Percentiles rank a stretch among this genome's conserved stretches.
Conservation (phyloP, 2,797 vertebrate genomes). For the Helarctos malayanus region DNA sequence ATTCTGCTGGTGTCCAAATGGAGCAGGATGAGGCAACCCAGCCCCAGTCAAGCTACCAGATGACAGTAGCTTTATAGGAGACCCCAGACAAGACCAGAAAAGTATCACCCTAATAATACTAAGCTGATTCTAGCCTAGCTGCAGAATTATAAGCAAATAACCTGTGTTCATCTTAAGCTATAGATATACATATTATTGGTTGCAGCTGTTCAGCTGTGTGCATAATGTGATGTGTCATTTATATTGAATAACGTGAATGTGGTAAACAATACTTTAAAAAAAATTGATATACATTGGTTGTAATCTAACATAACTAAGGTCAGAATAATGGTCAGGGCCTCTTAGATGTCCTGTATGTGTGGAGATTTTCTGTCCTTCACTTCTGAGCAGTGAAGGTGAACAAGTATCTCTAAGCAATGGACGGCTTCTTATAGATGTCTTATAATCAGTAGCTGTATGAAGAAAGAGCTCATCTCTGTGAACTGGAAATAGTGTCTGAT, state of each 20-base stretch:
- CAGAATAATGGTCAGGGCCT: neutral
- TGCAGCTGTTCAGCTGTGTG: neutral
- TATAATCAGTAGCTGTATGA: neutral
- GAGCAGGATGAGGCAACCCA: neutral
- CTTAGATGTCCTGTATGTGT: neutral
- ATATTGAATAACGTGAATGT: neutral
- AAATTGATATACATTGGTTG: neutral
- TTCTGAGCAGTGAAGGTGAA: neutral
- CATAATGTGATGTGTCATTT: neutral
- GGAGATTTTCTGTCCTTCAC: neutral
- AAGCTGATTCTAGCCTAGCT: neutral
- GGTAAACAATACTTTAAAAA: neutral
- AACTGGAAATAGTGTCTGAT: neutral
- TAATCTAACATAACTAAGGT: neutral
- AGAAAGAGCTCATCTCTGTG: neutral
- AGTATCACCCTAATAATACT: neutral
- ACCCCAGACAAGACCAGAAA: neutral
- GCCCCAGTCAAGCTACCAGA: neutral
- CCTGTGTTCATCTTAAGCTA: neutral
- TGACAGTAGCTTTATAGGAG: neutral
- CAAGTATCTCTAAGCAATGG: neutral
- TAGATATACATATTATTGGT: neutral
- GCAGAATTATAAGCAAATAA: neutral
- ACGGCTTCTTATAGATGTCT: neutral
- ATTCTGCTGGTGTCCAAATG: neutral